A percentile compares a stretch with the other conserved stretches of the same genome.
Evolutionary conservation across 2,797 vertebrate genomes (phyloP).

Genomic region (Scleropages formosus): DNA sequence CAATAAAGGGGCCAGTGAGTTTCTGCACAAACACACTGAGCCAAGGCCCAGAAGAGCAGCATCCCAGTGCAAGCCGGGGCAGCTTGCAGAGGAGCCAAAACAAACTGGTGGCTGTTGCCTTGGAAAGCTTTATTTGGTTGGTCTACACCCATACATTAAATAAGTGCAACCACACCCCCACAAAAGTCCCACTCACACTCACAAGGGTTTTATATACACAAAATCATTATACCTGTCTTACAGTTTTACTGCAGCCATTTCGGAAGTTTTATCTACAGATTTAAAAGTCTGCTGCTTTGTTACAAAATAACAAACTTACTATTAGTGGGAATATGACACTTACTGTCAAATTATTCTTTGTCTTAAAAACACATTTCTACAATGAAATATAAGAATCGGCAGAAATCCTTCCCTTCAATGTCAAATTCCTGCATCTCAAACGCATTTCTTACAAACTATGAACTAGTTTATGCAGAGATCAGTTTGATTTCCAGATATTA

Average conservation of each 20-base stretch:
- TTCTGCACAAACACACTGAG: neutral
- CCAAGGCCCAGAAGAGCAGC: neutral
- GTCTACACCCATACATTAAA: neutral
- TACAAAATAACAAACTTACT: neutral
- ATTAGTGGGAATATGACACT: no score
- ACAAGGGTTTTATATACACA: neutral
- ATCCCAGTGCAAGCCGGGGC: neutral
- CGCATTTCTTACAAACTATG: no score
- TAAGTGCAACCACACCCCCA: neutral
- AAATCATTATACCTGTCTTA: neutral
- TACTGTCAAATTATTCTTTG: no score
- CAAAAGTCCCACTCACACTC: neutral
- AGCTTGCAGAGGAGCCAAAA: slow-evolving; percentile 8
- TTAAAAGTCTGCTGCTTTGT: neutral
- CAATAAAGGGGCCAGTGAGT: neutral
- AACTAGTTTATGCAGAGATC: no score
- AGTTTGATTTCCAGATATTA: neutral
- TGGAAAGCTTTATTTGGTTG: neutral
- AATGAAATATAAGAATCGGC: no score
- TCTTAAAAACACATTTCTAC: no score
- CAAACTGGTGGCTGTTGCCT: slow-evolving; percentile 21
- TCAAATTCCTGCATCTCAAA: no score
- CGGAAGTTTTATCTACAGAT: no score
- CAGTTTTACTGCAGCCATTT: neutral
- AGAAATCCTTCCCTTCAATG: no score